Conservation (phyloP, 2,797 vertebrate genomes). For the Channallabes apus region DNA sequence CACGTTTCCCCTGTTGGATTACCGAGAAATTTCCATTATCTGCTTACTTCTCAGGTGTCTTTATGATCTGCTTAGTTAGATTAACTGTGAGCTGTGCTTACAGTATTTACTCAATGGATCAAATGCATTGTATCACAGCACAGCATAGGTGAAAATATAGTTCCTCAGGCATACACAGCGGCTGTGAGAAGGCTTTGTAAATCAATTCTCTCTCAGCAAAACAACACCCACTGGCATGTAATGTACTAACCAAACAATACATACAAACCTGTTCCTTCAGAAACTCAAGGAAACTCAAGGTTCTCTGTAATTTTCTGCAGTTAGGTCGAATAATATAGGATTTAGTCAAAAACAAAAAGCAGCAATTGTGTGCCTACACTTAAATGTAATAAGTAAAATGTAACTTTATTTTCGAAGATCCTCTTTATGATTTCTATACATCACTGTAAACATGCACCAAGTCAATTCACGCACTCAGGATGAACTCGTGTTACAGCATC, state of each 20-base stretch:
- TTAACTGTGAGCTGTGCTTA: neutral
- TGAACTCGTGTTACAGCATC: no score
- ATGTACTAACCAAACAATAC: conserved; percentile 8
- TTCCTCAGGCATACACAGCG: conserved; percentile 6
- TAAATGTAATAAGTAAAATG: no score
- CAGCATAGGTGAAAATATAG: conserved; percentile 38
- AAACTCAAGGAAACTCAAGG: neutral
- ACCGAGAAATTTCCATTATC: neutral
- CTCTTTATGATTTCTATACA: no score
- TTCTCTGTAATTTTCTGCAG: conserved; percentile 12
- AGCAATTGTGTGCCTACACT: neutral
- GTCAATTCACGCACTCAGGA: no score
- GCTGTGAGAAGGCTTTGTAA: conserved; percentile 26
- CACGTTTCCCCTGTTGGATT: neutral
- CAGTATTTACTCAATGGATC: no score
- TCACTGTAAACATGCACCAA: no score
- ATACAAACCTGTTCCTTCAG: neutral
- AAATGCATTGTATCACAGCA: neutral
- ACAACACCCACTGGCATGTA: neutral
- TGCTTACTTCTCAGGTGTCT: conserved; percentile 2
- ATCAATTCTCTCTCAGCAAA: conserved; percentile 6
- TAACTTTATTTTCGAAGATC: no score
- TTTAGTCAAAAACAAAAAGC: neutral
- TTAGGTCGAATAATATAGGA: neutral
- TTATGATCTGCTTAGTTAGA: conserved; percentile 24